These are phyloP conservation scores for Phocoena sinus DNA, from an alignment of 2,113 vertebrate genomes.

Conservation along the genomic window DNA sequence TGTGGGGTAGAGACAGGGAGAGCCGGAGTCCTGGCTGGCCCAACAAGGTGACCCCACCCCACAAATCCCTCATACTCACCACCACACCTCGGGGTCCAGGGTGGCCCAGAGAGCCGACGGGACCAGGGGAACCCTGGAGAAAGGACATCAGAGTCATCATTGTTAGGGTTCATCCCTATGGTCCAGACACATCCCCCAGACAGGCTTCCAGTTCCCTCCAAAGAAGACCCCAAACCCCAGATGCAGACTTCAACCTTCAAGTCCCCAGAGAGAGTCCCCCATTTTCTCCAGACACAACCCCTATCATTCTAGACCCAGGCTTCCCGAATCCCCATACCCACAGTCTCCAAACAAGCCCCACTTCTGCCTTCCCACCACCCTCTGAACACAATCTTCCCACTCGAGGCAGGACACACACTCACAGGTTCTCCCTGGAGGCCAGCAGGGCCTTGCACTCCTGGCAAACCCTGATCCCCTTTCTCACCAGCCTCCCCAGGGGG, in stretches of 20 bases:
- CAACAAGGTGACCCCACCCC: background rate
- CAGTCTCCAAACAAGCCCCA: background rate
- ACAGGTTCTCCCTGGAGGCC: slow-evolving; percentile 91
- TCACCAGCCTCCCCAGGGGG: slow-evolving; percentile 92
- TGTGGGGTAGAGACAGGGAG: slow-evolving; percentile 57
- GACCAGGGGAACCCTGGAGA: slow-evolving; percentile 83
- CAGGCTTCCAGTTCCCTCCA: background rate
- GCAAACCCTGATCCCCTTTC: slow-evolving; percentile 92
- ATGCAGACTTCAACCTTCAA: background rate
- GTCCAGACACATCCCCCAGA: background rate
- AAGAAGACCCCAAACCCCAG: background rate
- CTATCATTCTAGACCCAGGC: background rate
- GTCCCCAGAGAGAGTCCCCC: background rate
- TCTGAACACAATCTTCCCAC: background rate
- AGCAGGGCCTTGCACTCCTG: slow-evolving; percentile 85
- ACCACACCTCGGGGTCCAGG: slow-evolving; percentile 85
- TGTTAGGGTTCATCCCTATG: background rate
- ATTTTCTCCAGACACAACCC: background rate
- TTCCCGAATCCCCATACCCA: background rate
- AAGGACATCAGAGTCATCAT: background rate
- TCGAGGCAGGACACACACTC: slow-evolving; percentile 49
- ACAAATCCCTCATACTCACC: slow-evolving; percentile 79
- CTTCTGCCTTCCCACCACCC: background rate
- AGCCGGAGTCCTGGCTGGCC: background rate
- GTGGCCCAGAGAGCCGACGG: slow-evolving; percentile 84